Conservation (phyloP, 2,797 vertebrate genomes). For the Acropternis orthonyx region DNA sequence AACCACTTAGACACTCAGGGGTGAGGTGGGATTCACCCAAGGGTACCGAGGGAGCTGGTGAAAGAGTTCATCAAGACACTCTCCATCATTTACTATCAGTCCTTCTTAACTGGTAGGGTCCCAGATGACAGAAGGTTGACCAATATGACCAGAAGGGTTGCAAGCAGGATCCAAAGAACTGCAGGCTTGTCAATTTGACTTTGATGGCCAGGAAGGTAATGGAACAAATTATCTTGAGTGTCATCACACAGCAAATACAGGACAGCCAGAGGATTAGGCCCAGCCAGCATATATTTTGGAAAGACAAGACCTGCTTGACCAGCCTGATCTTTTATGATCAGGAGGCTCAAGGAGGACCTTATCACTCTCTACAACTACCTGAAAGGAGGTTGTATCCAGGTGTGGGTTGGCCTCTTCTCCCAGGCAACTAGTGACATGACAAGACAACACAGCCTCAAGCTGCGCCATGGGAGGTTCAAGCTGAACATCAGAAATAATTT, state of each 20-base stretch:
- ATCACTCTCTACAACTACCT: no score
- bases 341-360: no score
- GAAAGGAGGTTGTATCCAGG: no score
- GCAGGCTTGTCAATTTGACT: neutral
- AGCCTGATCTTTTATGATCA: neutral
- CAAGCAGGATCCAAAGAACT: neutral
- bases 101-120: neutral
- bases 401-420: no score
- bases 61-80: neutral
- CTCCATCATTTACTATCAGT: no score
- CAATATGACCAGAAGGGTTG: neutral
- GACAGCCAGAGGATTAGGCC: neutral
- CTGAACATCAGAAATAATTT: no score
- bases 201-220: neutral
- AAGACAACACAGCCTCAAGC: no score
- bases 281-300: neutral
- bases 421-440: no score
- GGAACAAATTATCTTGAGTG: neutral
- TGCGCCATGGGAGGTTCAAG: no score
- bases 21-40: neutral
- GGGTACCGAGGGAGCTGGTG: accelerated
- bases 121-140: neutral
- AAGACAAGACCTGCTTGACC: neutral
- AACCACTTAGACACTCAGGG: no score
- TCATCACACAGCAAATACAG: neutral